phyloP scores from a whole-genome alignment of 2,797 vertebrate species.

The Sebastes alutus region DNA sequence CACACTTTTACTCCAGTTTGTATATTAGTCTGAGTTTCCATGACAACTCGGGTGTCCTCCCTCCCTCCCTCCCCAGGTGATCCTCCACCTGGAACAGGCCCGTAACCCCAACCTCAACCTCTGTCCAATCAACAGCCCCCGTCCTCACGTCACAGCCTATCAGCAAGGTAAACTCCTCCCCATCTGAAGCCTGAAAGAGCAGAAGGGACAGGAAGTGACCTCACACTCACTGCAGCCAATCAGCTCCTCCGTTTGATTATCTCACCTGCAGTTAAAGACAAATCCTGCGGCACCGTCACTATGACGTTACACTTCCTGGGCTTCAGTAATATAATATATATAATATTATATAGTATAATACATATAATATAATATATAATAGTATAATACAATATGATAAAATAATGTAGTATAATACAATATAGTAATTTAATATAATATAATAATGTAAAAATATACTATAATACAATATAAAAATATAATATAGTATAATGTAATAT shows the following conservation, averaged over 20 bases:
- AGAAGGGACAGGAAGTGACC: background rate
- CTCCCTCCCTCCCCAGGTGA: constrained; percentile 77
- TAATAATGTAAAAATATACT: background rate
- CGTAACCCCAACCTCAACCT: constrained; percentile 80
- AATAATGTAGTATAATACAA: background rate
- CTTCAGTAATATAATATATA: background rate
- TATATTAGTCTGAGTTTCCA: background rate
- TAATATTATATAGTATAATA: background rate
- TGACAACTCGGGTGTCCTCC: background rate
- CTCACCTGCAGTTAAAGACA: background rate
- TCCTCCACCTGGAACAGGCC: constrained; percentile 84
- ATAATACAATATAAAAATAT: background rate
- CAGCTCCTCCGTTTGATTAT: background rate
- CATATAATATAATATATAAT: background rate
- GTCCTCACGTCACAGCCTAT: constrained; percentile 81
- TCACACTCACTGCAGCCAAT: background rate
- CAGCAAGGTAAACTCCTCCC: constrained; percentile 55
- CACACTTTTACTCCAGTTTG: background rate
- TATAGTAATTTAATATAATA: background rate
- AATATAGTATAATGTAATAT: background rate
- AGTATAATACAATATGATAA: background rate
- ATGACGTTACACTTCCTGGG: background rate
- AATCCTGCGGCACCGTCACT: no score
- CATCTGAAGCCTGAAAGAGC: background rate
- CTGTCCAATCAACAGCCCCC: constrained; percentile 75